A percentile compares a stretch with the other conserved stretches of the same genome.
phyloP scores from a whole-genome alignment of 2,888 invertebrate species.

The Chymomyza fuscimana region DNA sequence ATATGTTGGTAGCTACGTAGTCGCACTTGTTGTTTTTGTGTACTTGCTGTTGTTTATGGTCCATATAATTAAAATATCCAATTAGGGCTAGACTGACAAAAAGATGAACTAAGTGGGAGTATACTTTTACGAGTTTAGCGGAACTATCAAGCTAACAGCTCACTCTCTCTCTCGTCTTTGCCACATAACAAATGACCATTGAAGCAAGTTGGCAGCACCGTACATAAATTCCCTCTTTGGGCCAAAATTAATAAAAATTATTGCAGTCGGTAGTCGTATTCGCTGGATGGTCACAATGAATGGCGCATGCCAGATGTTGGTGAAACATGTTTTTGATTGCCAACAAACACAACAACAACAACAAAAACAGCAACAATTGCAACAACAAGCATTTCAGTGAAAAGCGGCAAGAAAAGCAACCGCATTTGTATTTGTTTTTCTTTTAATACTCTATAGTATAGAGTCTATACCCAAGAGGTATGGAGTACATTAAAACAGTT shows the following conservation, averaged over 20 bases:
- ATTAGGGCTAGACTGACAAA: conserved; percentile 44
- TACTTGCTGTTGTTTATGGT: conserved; percentile 43
- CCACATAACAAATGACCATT: conserved; percentile 47
- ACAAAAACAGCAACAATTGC: conserved; percentile 11
- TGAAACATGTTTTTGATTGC: conserved; percentile 70
- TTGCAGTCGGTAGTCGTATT: conserved; percentile 47
- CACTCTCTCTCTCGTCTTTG: not conserved
- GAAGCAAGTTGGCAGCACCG: conserved; percentile 17
- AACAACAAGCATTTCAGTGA: conserved; percentile 22
- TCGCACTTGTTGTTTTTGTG: conserved; percentile 5
- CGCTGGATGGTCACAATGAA: conserved; percentile 45
- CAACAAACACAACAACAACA: conserved; percentile 45
- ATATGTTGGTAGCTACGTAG: conserved; percentile 3
- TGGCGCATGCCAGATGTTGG: conserved; percentile 72
- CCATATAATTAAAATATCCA: conserved; percentile 67
- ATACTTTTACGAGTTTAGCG: conserved; percentile 50
- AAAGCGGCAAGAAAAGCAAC: conserved; percentile 23
- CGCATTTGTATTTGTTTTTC: conserved; percentile 2
- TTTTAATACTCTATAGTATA: too few species aligned
- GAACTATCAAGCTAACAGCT: too few species aligned
- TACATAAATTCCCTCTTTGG: conserved; percentile 66
- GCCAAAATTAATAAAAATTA: conserved; percentile 70
- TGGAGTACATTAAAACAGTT: too few species aligned
- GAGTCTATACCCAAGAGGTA: too few species aligned
- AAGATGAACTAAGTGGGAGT: not conserved